Base-by-base conservation (phyloP, 2,888 invertebrate genomes). In the Pammene fasciana region DNA sequence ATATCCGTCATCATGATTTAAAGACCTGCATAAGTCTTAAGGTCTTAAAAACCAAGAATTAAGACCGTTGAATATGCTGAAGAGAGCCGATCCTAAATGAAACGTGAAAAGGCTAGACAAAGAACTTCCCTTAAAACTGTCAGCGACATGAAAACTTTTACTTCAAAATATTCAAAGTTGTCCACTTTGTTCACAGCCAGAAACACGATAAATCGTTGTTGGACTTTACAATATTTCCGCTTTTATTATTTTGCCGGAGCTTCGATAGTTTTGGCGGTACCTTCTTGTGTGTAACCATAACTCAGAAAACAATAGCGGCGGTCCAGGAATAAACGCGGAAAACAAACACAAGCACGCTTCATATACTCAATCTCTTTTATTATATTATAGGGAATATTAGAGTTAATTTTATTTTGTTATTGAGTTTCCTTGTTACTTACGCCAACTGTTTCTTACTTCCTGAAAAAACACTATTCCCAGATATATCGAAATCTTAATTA, bases 241-340 rank as follows among this genome's bases (percentile, higher is more conserved):
- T 81, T 84, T 83, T 76, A 78, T 83, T 82, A 78, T 71, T 77
- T 81, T 72, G 76, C 73, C 74, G 75, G 75, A 78, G 73, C 77
- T 72, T 54, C 74, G 78, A 79, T 86, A 84, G 83, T 85, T 85
- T 85, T 80, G 82, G 83, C 84, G 81, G 81, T 86, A 86, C 86
- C 86, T 86, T 83, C 83, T 80, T 72, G 77, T 75, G 77, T 55
- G 79, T 77, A 82, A 81, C 83, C 76, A 84, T 90, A 90, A 87
- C 81, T 90, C 88, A 85, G 80, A 80, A 78, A 87, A 89, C 90
- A 90, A 89, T 89, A 85, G 86, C 84, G 81, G 82, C 75, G 75
- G 75, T 82, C 83, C 86, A 88, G 84, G 86, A 92, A 92, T 92
- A 91, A 85, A 87, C 76, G 72, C 79, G 80, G 82, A 87, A 86